Conservation (phyloP, 2,113 vertebrate genomes). For the Hypanus sabinus region DNA sequence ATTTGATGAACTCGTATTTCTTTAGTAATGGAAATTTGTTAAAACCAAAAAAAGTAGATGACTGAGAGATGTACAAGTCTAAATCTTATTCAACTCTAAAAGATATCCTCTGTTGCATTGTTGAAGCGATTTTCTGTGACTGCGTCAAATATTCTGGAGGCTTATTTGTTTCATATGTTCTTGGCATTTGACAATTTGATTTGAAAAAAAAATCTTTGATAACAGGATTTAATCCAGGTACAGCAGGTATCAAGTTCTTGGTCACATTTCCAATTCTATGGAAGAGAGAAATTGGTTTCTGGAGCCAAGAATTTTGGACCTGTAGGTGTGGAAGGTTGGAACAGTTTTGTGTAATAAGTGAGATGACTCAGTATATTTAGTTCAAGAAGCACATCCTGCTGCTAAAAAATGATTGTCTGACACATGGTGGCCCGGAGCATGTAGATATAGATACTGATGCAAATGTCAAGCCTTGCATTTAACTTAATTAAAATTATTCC, state of each 20-base stretch:
- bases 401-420: neutral
- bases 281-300: conserved; percentile 17
- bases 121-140: neutral
- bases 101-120: neutral
- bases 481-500: conserved; percentile 4
- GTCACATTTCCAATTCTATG: neutral
- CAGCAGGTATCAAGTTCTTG: neutral
- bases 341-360: neutral
- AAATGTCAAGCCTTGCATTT: neutral
- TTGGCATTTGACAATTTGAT: neutral
- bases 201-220: conserved; percentile 20
- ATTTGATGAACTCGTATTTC: neutral
- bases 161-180: too few species aligned
- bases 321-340: neutral
- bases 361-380: conserved; percentile 4
- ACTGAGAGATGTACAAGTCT: neutral
- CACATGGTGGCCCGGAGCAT: neutral
- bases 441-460: neutral
- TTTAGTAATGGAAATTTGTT: neutral
- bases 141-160: neutral
- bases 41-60: neutral
- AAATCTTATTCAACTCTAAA: neutral
- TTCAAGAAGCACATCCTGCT: neutral
- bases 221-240: neutral
- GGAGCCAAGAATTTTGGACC: neutral